A percentile compares a stretch with the other conserved stretches of the same genome.
Evolutionary conservation across 2,797 vertebrate species (phyloP).

Genomic region (Florisuga fusca): DNA sequence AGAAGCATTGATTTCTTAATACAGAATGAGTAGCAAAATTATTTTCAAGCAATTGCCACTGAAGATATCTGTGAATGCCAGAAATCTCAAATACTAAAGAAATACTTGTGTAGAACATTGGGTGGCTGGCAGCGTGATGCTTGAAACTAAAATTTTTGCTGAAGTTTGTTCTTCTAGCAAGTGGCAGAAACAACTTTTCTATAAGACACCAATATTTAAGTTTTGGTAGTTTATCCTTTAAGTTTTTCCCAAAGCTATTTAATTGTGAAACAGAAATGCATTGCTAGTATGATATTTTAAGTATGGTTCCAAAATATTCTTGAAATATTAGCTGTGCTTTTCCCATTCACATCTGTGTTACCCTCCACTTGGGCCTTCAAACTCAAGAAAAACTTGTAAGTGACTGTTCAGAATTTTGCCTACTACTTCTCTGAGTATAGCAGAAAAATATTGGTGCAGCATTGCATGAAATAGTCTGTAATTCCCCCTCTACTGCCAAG

Average conservation of each 20-base stretch:
- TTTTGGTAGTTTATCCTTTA: neutral
- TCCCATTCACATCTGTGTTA: neutral
- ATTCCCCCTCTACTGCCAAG: accelerated
- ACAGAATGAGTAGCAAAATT: constrained; percentile 60
- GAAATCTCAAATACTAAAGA: neutral
- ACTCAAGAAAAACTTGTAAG: neutral
- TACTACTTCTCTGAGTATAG: neutral
- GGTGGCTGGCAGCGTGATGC: neutral
- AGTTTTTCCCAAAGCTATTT: neutral
- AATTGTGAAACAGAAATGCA: neutral
- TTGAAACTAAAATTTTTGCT: neutral
- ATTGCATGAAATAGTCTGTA: neutral
- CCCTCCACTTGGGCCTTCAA: neutral
- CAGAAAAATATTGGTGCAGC: neutral
- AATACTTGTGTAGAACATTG: neutral
- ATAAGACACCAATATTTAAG: neutral
- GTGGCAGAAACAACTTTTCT: neutral
- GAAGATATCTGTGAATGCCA: constrained; percentile 28
- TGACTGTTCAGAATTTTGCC: neutral
- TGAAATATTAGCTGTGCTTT: neutral
- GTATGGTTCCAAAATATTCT: neutral
- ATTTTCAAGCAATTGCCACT: constrained; percentile 18
- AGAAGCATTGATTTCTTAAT: constrained; percentile 64
- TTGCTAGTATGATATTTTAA: neutral
- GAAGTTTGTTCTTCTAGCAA: neutral